Evolutionary conservation across 2,113 vertebrate species (phyloP), one percentile per base, ranked within the genome.

Genomic region (Isichthys henryi): DNA sequence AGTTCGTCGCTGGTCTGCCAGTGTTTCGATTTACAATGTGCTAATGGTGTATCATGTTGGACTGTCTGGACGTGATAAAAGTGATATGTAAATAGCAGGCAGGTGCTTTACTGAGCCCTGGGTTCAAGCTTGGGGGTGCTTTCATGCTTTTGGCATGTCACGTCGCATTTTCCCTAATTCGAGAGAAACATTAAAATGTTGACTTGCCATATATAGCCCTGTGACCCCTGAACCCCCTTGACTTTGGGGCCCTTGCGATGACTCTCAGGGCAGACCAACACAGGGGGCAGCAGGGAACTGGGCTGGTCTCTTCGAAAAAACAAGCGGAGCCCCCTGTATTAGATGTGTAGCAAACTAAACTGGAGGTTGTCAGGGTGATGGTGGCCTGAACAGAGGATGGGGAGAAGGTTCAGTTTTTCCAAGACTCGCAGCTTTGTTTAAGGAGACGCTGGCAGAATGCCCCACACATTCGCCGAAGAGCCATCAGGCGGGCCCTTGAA

Each of bases 371-470:
- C 85, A 84, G 52, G 80, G 84, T 88, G 90, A 92, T 86, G 49
- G 87, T 66, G 70, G 90, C 77, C 90, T 90, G 66, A 62, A 53
- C 86, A 74, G 90, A 45, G 21, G 88, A 92, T 46, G 35, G 53
- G 89, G 92, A 83, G 56, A 89, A 89, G n/a, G 45, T 89, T 91
- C 56, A 90, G 23, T 92, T 93, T 93, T 93, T 92, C 92, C 92
- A 88, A 83, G 49, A 3, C 45, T 84, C 23, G 8, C 43, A 84
- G 23, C 39, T 11, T 23, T 19, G 45, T 48, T 48, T 23, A 84
- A 84, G 45, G 43, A 86, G 31, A 88, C 87, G 48, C 80, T 90
- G 58, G 89, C 89, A 74, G 66, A 80, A 66, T 46, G 91, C 84
- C 89, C 53, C 50, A 46, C 15, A 15, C 2, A 17, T 46, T 84